Conservation (phyloP, 2,113 vertebrate genomes). For the Etia nguti region DNA sequence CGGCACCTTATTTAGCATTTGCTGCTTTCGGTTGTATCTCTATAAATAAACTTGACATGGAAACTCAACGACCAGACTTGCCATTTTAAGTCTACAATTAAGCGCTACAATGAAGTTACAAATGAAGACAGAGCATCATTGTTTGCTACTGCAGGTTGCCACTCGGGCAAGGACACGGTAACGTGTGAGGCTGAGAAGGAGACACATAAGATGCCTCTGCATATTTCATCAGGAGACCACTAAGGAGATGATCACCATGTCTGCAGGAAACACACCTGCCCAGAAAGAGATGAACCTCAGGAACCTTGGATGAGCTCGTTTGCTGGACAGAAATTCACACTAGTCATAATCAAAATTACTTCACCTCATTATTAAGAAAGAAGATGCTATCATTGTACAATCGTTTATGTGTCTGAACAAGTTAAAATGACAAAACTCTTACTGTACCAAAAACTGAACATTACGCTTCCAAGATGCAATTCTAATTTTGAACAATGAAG, state of each 20-base stretch:
- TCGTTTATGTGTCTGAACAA: neutral
- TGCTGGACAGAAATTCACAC: neutral
- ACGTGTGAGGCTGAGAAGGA: constrained; percentile 4
- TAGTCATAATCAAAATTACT: neutral
- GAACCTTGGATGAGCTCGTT: neutral
- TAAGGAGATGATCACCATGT: constrained; percentile 9
- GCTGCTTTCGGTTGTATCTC: neutral
- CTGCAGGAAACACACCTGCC: neutral
- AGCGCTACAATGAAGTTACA: neutral
- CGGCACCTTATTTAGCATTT: neutral
- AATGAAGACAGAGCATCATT: neutral
- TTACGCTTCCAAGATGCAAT: neutral
- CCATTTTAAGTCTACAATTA: neutral
- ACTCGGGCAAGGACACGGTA: constrained; percentile 56
- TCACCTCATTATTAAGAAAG: neutral
- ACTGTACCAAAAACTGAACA: neutral
- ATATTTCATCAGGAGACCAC: constrained; percentile 61
- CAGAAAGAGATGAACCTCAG: neutral
- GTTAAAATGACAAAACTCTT: neutral
- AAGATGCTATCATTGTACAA: neutral
- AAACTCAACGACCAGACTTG: accelerated
- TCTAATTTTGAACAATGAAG: constrained; percentile 13
- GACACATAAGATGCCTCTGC: constrained; percentile 46
- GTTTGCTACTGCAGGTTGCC: constrained; percentile 56
- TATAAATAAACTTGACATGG: neutral